Evolutionary conservation across 2,113 vertebrate species (phyloP).

Genomic region (Limnothrissa miodon): DNA sequence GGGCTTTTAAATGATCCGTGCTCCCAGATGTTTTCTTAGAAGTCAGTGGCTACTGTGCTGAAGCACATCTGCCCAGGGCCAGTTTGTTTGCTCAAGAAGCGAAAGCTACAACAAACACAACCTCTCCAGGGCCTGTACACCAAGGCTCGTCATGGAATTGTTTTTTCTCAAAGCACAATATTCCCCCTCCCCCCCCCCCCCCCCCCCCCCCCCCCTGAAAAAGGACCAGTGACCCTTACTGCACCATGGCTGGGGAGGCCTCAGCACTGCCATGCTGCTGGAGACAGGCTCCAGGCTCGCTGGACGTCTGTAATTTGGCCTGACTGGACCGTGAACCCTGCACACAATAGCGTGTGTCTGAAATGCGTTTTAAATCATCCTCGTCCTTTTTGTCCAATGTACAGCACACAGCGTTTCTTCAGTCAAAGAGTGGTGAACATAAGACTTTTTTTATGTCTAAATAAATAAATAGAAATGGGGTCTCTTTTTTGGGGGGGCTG

Average conservation of each 20-base stretch:
- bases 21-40: neutral
- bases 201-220: too few species aligned
- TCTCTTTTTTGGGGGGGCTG: too few species aligned
- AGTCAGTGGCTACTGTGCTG: neutral
- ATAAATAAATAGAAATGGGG: neutral
- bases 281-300: neutral
- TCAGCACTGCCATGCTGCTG: neutral
- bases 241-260: neutral
- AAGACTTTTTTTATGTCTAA: neutral
- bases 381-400: neutral
- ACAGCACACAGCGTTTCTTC: neutral
- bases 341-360: neutral
- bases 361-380: neutral
- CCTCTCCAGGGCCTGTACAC: neutral
- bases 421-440: neutral
- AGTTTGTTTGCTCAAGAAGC: neutral
- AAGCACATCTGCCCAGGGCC: neutral
- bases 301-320: neutral
- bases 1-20: neutral
- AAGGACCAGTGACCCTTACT: neutral
- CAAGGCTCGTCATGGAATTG: neutral
- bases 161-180: neutral
- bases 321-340: slow-evolving; percentile 12
- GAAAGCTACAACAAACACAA: neutral
- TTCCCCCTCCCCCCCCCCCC: too few species aligned